Percentiles rank a stretch among this genome's conserved stretches.
These are phyloP conservation scores for Sinodicranocentrus sp. DNA, from an alignment of 2,888 invertebrate genomes.

Conservation along the genomic window DNA sequence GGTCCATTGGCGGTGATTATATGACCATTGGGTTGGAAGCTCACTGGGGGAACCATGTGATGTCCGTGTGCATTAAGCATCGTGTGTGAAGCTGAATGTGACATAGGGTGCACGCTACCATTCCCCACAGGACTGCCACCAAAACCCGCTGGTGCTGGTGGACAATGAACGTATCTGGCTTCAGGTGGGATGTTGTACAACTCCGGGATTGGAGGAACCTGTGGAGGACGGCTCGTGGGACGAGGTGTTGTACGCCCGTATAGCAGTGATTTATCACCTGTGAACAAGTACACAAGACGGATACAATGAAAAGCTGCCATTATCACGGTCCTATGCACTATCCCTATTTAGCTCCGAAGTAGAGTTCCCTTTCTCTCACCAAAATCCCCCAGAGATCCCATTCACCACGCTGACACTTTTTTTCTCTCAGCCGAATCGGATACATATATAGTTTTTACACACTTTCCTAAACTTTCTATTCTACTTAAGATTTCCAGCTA, in stretches of 20 bases:
- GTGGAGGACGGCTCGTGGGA: conserved; percentile 83
- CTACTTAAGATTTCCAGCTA: neutral
- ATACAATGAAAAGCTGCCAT: conserved; percentile 27
- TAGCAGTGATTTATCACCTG: conserved; percentile 79
- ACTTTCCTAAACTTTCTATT: conserved; percentile 14
- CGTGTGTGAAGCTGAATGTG: conserved; percentile 76
- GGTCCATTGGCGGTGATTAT: conserved; percentile 74
- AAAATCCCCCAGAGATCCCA: conserved; percentile 20
- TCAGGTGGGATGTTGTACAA: conserved; percentile 87
- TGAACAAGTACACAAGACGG: conserved; percentile 12
- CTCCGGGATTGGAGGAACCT: conserved; percentile 86
- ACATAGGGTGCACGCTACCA: conserved; percentile 82
- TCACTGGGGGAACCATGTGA: conserved; percentile 52
- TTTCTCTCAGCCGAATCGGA: neutral
- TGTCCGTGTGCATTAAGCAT: conserved; percentile 71
- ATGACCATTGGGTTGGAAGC: conserved; percentile 78
- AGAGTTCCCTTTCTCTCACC: no score
- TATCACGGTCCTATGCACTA: conserved; percentile 13
- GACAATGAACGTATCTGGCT: conserved; percentile 89
- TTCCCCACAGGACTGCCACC: conserved; percentile 80
- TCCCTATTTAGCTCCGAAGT: neutral
- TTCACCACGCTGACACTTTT: conserved; percentile 7
- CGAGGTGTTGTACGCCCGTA: conserved; percentile 78
- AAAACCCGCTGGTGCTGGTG: conserved; percentile 88
- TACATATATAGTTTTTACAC: no score